Base-by-base conservation (phyloP, 2,888 invertebrate species). In the Acholoe squamosa region DNA sequence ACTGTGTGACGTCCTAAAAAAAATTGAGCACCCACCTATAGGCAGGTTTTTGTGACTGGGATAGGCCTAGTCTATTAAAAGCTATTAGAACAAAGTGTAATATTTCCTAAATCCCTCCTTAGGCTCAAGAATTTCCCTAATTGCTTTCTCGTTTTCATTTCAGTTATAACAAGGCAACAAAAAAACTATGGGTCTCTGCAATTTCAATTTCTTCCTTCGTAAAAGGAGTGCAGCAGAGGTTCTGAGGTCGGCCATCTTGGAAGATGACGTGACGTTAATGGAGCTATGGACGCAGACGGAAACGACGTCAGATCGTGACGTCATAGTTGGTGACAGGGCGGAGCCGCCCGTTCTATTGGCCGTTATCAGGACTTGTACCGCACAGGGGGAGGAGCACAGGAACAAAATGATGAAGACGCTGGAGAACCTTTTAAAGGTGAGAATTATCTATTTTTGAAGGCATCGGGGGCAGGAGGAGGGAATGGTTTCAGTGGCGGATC, bases 321-420 rank as follows among this genome's bases (percentile, higher is more conserved):
- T 28, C 3, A n/a, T 28, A 1, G 31, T 86, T 3, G 86, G 86
- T 14, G 12, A 54, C 25, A 52, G 28, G 0, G 28, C 28, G 7
- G 86, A 86, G 31, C 86, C 52, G 25, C 54, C 86, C 28, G 52
- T 86, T 28, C 54, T 86, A 10, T 28, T 86, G 86, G 86, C 86
- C 54, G 86, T 86, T 1, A 28, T 10, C 3, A 22, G 28, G 31
- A 31, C 86, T 1, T 86, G 86, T 86, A 14, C 1, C 28, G 76
- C 61, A 5, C 7, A 76, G 76, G 3, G 22, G 10, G 12, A 80
- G 7, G 80, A 19, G 34, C 7, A 19, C 14, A 33, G 19, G 80
- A 43, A 28, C 5, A 71, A 28, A 25, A 71, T 22, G 3, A 33
- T 80, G 80, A 34, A 10, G 22, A 80, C 80, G 12, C 12, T 80